Evolutionary conservation across 2,888 invertebrate genomes (phyloP).

Genomic region (Drosophila paracracens): DNA sequence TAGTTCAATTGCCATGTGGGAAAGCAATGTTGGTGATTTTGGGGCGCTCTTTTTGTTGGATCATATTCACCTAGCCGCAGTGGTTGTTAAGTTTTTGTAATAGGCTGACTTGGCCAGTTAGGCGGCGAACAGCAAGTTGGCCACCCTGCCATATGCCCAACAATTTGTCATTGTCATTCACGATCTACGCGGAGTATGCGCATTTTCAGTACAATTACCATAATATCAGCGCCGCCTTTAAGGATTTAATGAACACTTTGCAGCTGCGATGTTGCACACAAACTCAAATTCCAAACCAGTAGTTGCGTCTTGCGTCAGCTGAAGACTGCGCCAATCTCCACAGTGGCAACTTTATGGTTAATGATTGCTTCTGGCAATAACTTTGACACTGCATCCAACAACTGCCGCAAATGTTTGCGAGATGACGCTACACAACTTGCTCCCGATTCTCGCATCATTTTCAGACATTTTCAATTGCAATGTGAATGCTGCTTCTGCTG

Average conservation of each 20-base stretch:
- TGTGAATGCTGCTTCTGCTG: slow-evolving; percentile 1
- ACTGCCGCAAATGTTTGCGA: slow-evolving; percentile 27
- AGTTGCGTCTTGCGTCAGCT: slow-evolving; percentile 6
- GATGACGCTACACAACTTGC: slow-evolving; percentile 37
- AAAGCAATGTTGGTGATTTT: slow-evolving; percentile 34
- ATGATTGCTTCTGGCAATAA: slow-evolving; percentile 41
- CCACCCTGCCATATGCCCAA: slow-evolving; percentile 11
- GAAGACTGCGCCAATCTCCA: slow-evolving; percentile 9
- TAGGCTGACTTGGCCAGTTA: slow-evolving; percentile 15
- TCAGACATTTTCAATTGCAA: slow-evolving; percentile 42
- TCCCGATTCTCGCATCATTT: slow-evolving; percentile 17
- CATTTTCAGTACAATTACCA: slow-evolving; percentile 55
- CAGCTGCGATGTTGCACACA: slow-evolving; percentile 4
- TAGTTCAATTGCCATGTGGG: slow-evolving; percentile 39
- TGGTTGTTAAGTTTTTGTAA: slow-evolving; percentile 8
- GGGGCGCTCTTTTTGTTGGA: slow-evolving; percentile 4
- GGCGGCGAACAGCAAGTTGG: background rate
- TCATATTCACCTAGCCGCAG: slow-evolving; percentile 1
- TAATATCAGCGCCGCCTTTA: slow-evolving; percentile 55
- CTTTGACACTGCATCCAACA: slow-evolving; percentile 33
- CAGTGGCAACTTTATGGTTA: slow-evolving; percentile 34
- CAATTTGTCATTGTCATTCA: slow-evolving; percentile 56
- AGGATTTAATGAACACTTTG: slow-evolving; percentile 48
- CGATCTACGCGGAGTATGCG: slow-evolving; percentile 40
- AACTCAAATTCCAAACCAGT: slow-evolving; percentile 19